These are phyloP conservation scores for Telmatherina bonti DNA, from an alignment of 2,797 vertebrate genomes.

Conservation along the genomic window DNA sequence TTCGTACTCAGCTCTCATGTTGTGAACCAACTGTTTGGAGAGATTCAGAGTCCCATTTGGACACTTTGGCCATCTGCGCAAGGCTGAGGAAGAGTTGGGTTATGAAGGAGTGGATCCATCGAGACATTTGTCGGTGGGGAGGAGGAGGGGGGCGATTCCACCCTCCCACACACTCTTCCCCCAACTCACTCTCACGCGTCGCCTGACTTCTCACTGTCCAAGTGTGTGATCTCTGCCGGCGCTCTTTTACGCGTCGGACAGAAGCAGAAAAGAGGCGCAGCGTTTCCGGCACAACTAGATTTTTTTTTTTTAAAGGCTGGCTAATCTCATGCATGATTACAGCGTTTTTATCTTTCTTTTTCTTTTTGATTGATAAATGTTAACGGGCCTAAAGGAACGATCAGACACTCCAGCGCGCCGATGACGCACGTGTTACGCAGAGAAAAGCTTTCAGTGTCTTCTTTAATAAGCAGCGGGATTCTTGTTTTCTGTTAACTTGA, in stretches of 20 bases:
- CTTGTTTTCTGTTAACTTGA: neutral
- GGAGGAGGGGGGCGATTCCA: constrained; percentile 58
- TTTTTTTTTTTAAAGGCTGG: neutral
- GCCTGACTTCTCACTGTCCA: constrained; percentile 25
- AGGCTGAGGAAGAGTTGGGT: constrained; percentile 72
- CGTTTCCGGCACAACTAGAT: neutral
- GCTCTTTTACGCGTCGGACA: constrained; percentile 38
- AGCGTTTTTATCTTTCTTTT: neutral
- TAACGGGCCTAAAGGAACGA: constrained; percentile 3
- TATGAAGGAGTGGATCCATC: constrained; percentile 82
- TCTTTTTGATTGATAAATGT: neutral
- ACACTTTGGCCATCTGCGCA: constrained; percentile 74
- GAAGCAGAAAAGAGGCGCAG: neutral
- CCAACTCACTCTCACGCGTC: constrained; percentile 38
- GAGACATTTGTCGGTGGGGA: constrained; percentile 68
- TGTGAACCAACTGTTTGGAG: neutral
- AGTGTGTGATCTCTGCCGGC: constrained; percentile 21
- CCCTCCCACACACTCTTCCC: constrained; percentile 57
- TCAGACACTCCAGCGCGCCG: neutral
- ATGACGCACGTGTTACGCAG: constrained; percentile 60
- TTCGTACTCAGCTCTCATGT: constrained; percentile 19
- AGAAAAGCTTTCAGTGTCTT: neutral
- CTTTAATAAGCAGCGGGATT: neutral
- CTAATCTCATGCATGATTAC: neutral
- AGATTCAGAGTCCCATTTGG: constrained; percentile 47